These are phyloP conservation scores for Nephrotoma guestfalica DNA, from an alignment of 2,888 invertebrate species.

Conservation along the genomic window DNA sequence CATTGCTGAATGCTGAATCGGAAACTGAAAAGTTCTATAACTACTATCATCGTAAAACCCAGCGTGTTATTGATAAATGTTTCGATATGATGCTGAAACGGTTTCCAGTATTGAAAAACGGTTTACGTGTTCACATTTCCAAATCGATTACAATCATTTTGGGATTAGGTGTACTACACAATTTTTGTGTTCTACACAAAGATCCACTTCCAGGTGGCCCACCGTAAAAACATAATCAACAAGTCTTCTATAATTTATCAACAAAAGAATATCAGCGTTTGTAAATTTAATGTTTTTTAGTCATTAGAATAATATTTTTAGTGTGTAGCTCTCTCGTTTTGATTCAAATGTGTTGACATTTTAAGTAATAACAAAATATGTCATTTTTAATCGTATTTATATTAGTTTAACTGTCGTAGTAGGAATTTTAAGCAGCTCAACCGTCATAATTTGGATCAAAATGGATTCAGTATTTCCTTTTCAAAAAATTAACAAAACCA, in stretches of 20 bases:
- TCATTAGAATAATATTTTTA: not conserved
- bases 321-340: not conserved
- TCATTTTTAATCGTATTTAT: not conserved
- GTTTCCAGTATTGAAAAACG: not conserved
- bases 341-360: not conserved
- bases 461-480: not conserved
- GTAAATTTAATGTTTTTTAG: not conserved
- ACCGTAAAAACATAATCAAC: not conserved
- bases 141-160: conserved; percentile 1
- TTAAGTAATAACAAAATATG: not conserved
- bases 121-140: not conserved
- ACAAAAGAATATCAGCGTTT: not conserved
- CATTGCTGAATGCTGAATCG: not conserved
- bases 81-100: conserved; percentile 1
- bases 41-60: not conserved
- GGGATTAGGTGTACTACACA: not conserved
- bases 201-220: not conserved
- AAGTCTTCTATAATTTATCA: not conserved
- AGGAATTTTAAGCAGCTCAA: not conserved
- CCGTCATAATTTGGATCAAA: not conserved
- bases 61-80: not conserved
- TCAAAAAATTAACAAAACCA: not conserved
- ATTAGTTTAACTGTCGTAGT: not conserved
- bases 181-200: not conserved
- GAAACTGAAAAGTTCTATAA: not conserved